These are phyloP conservation scores for Cotesia chilonis DNA, from an alignment of 1,140 invertebrate species.

Conservation along the genomic window DNA sequence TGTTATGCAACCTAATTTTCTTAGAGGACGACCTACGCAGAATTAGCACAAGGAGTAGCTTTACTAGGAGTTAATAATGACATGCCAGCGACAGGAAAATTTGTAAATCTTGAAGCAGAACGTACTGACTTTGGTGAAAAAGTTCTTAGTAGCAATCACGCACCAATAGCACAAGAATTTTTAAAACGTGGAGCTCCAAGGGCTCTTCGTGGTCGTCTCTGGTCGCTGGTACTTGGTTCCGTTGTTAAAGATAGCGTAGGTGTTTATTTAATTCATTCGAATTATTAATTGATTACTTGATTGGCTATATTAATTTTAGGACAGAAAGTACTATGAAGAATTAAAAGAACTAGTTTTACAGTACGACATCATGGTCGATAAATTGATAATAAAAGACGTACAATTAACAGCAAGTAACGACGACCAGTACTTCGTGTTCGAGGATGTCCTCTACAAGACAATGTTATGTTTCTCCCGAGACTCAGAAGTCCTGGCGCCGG, in stretches of 20 bases:
- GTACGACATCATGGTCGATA: constrained; percentile 92
- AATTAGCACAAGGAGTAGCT: constrained; percentile 74
- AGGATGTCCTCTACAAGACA: constrained; percentile 94
- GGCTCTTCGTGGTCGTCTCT: constrained; percentile 78
- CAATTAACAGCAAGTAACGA: constrained; percentile 96
- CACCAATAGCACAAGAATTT: constrained; percentile 83
- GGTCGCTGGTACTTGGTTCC: constrained; percentile 84
- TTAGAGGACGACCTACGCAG: constrained; percentile 74
- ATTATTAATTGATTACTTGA: constrained; percentile 12
- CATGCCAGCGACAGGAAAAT: constrained; percentile 68
- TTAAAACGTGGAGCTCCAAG: constrained; percentile 86
- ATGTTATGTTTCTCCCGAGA: constrained; percentile 94
- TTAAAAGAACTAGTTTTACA: constrained; percentile 85
- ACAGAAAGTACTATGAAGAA: constrained; percentile 82
- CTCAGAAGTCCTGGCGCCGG: constrained; percentile 77
- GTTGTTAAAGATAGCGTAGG: constrained; percentile 73
- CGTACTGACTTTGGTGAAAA: constrained; percentile 73
- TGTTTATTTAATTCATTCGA: constrained; percentile 8
- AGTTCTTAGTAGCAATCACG: constrained; percentile 74
- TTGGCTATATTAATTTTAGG: constrained; percentile 68
- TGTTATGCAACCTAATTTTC: constrained; percentile 37
- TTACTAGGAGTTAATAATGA: constrained; percentile 73
- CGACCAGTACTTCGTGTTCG: constrained; percentile 98
- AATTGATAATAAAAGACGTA: constrained; percentile 94
- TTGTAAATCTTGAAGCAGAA: constrained; percentile 73